Evolutionary conservation across 1,140 invertebrate species (phyloP).

Genomic region (Hyles euphorbiae): DNA sequence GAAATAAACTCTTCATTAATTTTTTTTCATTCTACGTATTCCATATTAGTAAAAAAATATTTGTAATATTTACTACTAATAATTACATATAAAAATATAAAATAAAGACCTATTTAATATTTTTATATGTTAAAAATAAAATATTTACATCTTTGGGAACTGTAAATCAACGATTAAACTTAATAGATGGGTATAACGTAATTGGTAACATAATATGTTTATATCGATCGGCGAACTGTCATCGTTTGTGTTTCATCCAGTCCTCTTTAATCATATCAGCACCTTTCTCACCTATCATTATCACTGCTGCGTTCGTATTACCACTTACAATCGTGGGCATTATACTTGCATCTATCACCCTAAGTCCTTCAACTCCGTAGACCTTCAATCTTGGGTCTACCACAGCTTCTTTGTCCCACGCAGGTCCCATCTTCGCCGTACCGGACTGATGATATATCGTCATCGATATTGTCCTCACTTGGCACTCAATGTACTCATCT

Average conservation of each 20-base stretch:
- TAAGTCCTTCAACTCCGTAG: conserved; percentile 84
- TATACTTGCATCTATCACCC: conserved; percentile 92
- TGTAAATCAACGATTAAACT: not conserved
- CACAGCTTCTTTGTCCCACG: conserved; percentile 84
- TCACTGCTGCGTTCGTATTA: conserved; percentile 77
- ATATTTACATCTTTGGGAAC: conserved; percentile 3
- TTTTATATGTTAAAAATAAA: not conserved
- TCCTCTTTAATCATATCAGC: conserved; percentile 77
- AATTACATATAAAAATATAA: not conserved
- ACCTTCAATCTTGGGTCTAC: conserved; percentile 88
- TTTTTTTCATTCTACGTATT: too few relatives aligned
- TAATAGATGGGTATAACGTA: conserved; percentile 7
- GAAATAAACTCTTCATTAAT: too few relatives aligned
- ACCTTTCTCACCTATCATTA: conserved; percentile 79
- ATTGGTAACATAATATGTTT: conserved; percentile 11
- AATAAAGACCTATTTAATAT: too few relatives aligned
- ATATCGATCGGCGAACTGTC: conserved; percentile 6
- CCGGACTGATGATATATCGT: conserved; percentile 91
- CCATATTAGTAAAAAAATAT: too few relatives aligned
- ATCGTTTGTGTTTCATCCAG: conserved; percentile 43
- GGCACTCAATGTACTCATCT: conserved; percentile 90
- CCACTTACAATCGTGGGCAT: conserved; percentile 87
- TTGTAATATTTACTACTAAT: too few relatives aligned
- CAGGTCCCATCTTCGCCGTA: conserved; percentile 90
- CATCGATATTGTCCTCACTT: conserved; percentile 89